Evolutionary conservation across 2,797 vertebrate species (phyloP).

Genomic region (Tinamus major): DNA sequence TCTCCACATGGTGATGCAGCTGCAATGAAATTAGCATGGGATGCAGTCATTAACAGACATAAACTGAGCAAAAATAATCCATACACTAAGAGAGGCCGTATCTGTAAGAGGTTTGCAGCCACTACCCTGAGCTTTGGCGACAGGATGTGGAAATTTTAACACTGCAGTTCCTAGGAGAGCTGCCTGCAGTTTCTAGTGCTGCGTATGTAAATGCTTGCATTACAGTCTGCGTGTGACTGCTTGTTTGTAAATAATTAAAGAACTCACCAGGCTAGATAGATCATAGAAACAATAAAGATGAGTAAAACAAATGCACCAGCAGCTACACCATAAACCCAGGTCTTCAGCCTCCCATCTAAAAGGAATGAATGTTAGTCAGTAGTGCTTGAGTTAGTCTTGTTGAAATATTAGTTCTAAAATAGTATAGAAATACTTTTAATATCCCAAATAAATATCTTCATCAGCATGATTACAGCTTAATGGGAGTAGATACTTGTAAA

Average conservation of each 20-base stretch:
- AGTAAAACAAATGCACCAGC: slow-evolving; percentile 96
- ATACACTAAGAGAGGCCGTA: neutral
- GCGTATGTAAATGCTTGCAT: neutral
- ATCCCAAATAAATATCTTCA: slow-evolving; percentile 8
- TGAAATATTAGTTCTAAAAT: slow-evolving; percentile 42
- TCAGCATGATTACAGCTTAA: neutral
- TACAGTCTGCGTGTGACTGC: neutral
- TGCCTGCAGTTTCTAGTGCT: neutral
- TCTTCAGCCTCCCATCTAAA: slow-evolving; percentile 98
- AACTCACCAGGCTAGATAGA: slow-evolving; percentile 99
- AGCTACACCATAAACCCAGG: slow-evolving; percentile 98
- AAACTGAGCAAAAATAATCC: neutral
- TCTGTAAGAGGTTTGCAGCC: neutral
- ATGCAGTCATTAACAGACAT: neutral
- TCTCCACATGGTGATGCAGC: neutral
- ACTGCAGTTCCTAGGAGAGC: neutral
- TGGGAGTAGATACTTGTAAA: neutral
- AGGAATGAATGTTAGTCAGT: slow-evolving; percentile 83
- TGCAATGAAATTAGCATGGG: neutral
- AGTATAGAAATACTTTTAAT: slow-evolving; percentile 23
- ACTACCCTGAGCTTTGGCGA: neutral
- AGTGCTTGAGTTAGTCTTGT: slow-evolving; percentile 69
- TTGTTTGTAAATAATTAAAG: slow-evolving; percentile 66
- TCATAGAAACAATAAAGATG: slow-evolving; percentile 98
- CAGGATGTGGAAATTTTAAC: neutral